phyloP scores from a whole-genome alignment of 2,113 vertebrate genomes.

The Tyrannus savana region DNA sequence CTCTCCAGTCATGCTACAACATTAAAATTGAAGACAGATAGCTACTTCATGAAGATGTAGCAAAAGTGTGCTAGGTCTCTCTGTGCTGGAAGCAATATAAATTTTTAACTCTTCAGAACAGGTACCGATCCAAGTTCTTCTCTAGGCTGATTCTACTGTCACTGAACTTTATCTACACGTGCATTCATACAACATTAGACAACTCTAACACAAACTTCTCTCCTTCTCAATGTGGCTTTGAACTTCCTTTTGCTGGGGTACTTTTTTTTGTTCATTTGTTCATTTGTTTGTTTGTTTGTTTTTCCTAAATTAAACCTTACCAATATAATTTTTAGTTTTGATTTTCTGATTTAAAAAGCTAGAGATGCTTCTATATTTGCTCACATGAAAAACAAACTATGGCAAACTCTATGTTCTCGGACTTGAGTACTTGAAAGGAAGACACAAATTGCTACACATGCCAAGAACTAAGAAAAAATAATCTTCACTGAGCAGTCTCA shows the following conservation, averaged over 20 bases:
- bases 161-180: background rate
- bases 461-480: background rate
- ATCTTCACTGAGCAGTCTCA: background rate
- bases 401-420: background rate
- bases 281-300: background rate
- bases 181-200: background rate
- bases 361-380: background rate
- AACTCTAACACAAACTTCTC: background rate
- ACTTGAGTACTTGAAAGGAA: background rate
- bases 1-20: background rate
- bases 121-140: background rate
- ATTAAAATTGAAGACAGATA: fast-evolving
- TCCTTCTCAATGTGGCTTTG: background rate
- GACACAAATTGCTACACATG: background rate
- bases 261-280: background rate
- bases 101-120: background rate
- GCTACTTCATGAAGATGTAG: background rate
- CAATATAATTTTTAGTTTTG: background rate
- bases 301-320: background rate
- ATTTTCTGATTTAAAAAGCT: background rate
- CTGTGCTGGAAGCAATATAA: background rate
- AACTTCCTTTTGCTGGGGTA: background rate
- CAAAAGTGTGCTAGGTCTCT: background rate
- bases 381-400: background rate
- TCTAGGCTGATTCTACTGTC: background rate